Conservation (phyloP, 2,888 invertebrate genomes). For the Orthosia gracilis region DNA sequence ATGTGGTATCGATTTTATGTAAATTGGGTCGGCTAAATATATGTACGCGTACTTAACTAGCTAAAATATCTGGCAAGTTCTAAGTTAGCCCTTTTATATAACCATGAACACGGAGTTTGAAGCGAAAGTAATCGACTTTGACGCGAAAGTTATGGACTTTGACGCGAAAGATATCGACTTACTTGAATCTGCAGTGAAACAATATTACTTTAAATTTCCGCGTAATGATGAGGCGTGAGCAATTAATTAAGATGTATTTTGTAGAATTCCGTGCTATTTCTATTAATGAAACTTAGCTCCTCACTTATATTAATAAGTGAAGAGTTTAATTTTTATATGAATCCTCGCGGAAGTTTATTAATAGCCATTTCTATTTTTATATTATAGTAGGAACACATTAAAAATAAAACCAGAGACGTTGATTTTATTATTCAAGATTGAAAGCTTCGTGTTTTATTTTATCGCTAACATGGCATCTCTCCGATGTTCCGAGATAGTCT, state of each 20-base stretch:
- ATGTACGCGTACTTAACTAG: too few species aligned
- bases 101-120: not conserved
- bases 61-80: not conserved
- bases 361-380: too few species aligned
- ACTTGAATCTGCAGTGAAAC: not conserved
- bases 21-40: not conserved
- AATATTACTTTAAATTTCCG: not conserved
- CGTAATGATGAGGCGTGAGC: not conserved
- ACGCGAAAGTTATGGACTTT: not conserved
- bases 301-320: not conserved
- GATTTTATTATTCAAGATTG: too few species aligned
- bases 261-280: not conserved
- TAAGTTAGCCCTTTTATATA: not conserved
- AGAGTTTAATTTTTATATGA: not conserved
- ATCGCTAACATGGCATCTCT: too few species aligned
- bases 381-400: too few species aligned
- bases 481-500: too few species aligned
- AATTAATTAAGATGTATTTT: not conserved
- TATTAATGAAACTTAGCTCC: not conserved
- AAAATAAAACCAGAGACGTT: too few species aligned
- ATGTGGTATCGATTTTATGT: slow-evolving; percentile 3
- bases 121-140: not conserved
- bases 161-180: not conserved
- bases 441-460: too few species aligned
- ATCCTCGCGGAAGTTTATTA: too few species aligned